Base-by-base conservation (phyloP, 2,113 vertebrate genomes). In the Platysteira castanea region DNA sequence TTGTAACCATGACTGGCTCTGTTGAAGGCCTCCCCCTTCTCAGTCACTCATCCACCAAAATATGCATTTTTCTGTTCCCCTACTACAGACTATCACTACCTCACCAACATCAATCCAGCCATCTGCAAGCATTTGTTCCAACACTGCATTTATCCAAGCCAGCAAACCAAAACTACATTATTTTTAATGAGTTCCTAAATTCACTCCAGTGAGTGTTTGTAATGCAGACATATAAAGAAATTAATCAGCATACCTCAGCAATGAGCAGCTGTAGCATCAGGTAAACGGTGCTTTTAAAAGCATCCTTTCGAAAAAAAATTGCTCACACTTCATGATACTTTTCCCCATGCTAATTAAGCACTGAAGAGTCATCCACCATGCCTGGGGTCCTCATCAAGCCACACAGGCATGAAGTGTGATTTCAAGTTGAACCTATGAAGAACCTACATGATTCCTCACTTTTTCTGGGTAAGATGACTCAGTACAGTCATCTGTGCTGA, bases 381-480 rank as follows among this genome's bases (percentile, higher is more conserved):
- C 23, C 30, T 65, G 28, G 11, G 30, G 23, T 64, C 41, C 49
- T 52, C 53, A 76, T 56, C 22, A 82, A 47, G 53, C 28, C 54
- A 56, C 3, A 3, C 0, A 1, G 9, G 22, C 26, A 53, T 4
- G 6, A 79, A 71, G 19, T 5, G 7, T 31, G 52, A 64, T 60
- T 91, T 85, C 35, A 60, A 28, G 8, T 1, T 53, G 27, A 79
- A 61, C 33, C 37, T 61, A 20, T 19, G 8, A 76, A n/a, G 42
- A 69, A 91, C 64, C 17, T 21, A 27, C 1, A 4, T 7, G 7
- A 83, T 71, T 50, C 41, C 41, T 84, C 46, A 47, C 16, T 63
- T 94, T 37, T 83, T 61, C 53, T 41, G 15, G 28, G 21, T 53
- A 69, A 37, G 15, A 61, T 13, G n/a, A 83, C 15, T 46, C 69